Evolutionary conservation across 2,797 vertebrate genomes (phyloP), one percentile per base, ranked within the genome.

Genomic region (Psittacula derbiana): DNA sequence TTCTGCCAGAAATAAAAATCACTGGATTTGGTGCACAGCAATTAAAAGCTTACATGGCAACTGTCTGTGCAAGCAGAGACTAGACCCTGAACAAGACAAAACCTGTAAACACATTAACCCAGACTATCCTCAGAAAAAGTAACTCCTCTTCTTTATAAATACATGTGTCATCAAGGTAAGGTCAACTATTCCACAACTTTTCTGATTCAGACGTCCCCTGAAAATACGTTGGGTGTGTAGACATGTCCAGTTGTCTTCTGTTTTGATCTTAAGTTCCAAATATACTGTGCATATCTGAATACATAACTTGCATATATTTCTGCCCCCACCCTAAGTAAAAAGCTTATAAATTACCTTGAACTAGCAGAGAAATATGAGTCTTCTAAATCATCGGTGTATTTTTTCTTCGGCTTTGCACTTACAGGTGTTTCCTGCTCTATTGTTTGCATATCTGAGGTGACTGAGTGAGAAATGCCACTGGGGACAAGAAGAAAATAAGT

Each of bases 381-480:
- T 0, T 98, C 98, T 1, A 65, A 89, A 66, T 98, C 98, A 3
- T 96, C 96, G 0, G 96, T 97, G 24, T 98, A 98, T 25, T 98
- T 98, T 24, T 95, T 98, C 85, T 98, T 98, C 0, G 97, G 93
- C 88, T 98, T 99, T 11, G 95, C 62, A 71, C 95, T 33, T 17
- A 92, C 70, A 3, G 99, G 99, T 1, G 94, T 98, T 92, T 99
- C 99, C 97, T 99, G 99, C 94, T 99, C 98, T 81, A 99, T 99
- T 14, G 98, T 99, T 90, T 99, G 99, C 99, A 99, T 99, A 92
- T 99, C 99, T 5, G 98, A 98, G 12, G 97, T 93, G 38, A 99
- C 98, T 0, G 99, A 99, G 93, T 99, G 99, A 58, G 99, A 99
- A 95, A 99, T 98, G 31, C 98, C 98, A 75, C 99, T 99, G 75